Base-by-base conservation (phyloP, 1,140 invertebrate genomes). In the Tetramorium simillimum region DNA sequence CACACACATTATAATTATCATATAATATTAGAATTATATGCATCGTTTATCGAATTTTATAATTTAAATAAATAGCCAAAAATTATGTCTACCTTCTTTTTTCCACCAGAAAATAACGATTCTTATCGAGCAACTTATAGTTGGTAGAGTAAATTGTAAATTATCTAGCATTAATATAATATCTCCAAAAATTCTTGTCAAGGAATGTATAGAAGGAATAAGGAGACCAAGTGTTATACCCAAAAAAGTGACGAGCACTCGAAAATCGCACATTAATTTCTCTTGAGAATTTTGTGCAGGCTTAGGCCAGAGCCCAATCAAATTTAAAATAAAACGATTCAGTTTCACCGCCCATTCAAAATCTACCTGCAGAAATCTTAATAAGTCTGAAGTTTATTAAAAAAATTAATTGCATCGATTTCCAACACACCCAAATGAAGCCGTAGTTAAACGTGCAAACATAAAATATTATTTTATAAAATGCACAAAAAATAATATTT, bases 341-440 rank as follows among this genome's bases (percentile, higher is more conserved):
- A 88, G 14, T n/a, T 56, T 56, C 40, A 88, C 51, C 1, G 85
- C 87, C 87, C 87, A 88, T 53, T 86, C 69, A 6, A 82, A 88
- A 37, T 88, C 85, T 88, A 69, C 24, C 43, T 62, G 14, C 10
- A 85, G 21, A 43, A 43, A 51, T 77, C 1, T 77, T 53, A 1
- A 56, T 62, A 43, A 76, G 14, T 37, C 4, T 5, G 1, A 53
- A 33, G 10, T 51, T 72, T 18, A n/a, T 72, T 75, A 10, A 33
- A 75, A 56, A 16, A 1, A 16, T 37, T 16, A 9, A 5, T 16
- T 63, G 6, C 2, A n/a, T n/a, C 4, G 3, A 18, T 63, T 65
- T 65, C 16, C 18, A 63, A 63, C 0, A 63, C 18, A 1, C 33
- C 10, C 28, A 37, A 37, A 7, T 63, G 18, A 65, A n/a, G 0